Base-by-base conservation (phyloP, 1,140 invertebrate genomes). In the Drosophila kepulauana region DNA sequence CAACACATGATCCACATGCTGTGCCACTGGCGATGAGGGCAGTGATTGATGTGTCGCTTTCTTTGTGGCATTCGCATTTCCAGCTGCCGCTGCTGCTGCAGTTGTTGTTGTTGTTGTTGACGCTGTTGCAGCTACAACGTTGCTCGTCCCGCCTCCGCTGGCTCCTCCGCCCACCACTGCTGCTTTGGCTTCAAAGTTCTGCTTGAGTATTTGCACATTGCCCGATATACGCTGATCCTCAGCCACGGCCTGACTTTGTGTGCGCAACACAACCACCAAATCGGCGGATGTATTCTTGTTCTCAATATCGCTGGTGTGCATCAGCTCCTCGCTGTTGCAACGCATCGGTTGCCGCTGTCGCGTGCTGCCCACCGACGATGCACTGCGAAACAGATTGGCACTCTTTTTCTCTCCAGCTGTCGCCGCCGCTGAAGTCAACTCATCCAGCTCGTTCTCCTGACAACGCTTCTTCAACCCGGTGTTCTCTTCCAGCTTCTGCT, bases 141-240 rank as follows among this genome's bases (percentile, higher is more conserved):
- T 20, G 51, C 57, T 79, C 84, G 41, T 59, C 52, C 35, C 33
- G 10, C n/a, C 38, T 15, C 51, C 67, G 65, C 33, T 63, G 63
- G 45, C 41, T 38, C 41, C 73, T 4, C 38, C 79, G 58, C 75
- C 61, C 25, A 72, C 78, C 65, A 66, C 75, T 91, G 93, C 94
- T 3, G 95, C 96, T 85, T 97, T 97, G 6, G 96, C 96, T 93
- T 97, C 97, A 91, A 97, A 97, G 89, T 97, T 96, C 91, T 96
- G 96, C 92, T 97, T 97, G 63, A 97, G 94, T 93, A 96, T 97
- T 94, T 95, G 95, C 15, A 98, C 97, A 75, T 95, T 95, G 7
- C 96, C 96, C 3, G 94, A 93, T 15, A 93, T 93, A 56, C 89
- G 92, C 79, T 92, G 86, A 74, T 91, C 85, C 10, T 87, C 87